Evolutionary conservation across 1,140 invertebrate genomes (phyloP).

Genomic region (Trachelipus rathkii): DNA sequence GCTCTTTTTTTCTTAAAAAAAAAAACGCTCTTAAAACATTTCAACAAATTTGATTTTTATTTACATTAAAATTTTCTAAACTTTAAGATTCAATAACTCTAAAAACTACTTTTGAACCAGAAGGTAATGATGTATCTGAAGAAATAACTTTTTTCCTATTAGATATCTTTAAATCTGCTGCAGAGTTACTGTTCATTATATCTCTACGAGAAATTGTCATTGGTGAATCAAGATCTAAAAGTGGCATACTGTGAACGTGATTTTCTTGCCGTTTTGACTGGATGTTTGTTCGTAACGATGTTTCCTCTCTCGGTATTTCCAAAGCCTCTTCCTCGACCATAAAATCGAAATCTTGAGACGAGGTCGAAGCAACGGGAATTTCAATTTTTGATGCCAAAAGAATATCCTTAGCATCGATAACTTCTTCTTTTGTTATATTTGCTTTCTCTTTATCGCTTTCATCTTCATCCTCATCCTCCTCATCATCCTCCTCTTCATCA

Average conservation of each 20-base stretch:
- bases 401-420: too few relatives aligned
- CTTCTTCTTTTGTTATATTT: too few relatives aligned
- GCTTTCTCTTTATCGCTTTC: too few relatives aligned
- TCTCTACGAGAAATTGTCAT: not conserved
- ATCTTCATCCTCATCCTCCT: not conserved
- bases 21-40: too few relatives aligned
- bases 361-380: not conserved
- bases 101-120: not conserved
- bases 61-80: too few relatives aligned
- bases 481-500: not conserved
- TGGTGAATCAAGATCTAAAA: not conserved
- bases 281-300: not conserved
- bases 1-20: too few relatives aligned
- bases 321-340: not conserved
- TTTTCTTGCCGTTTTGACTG: not conserved
- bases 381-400: not conserved
- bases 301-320: not conserved
- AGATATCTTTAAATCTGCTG: not conserved
- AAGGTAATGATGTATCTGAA: not conserved
- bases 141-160: not conserved
- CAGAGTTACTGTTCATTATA: too few relatives aligned
- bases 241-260: not conserved
- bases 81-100: slow-evolving; percentile 1
- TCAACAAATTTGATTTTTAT: too few relatives aligned
- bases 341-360: not conserved